phyloP scores from a whole-genome alignment of 2,888 invertebrate species.

The Timema podura region DNA sequence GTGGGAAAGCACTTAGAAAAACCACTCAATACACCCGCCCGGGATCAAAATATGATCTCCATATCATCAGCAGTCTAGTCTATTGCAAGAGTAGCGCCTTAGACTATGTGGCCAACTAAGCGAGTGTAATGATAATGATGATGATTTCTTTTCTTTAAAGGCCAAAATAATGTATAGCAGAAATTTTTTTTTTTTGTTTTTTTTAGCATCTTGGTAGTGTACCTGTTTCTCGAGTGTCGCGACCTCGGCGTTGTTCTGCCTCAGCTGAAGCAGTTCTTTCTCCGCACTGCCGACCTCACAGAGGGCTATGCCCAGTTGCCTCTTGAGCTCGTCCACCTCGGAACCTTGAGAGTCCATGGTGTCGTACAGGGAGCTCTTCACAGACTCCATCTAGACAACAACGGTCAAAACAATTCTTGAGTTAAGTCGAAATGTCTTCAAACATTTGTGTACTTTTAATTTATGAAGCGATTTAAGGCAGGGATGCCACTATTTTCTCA shows the following conservation, averaged over 20 bases:
- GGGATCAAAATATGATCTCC: too few relatives aligned
- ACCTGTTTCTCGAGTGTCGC: conserved; percentile 62
- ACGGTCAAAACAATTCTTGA: too few relatives aligned
- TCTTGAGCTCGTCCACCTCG: conserved; percentile 66
- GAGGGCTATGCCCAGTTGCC: conserved; percentile 60
- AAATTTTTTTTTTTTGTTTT: not conserved
- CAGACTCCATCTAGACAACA: conserved; percentile 24
- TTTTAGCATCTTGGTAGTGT: not conserved
- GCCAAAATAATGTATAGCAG: not conserved
- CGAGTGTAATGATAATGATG: not conserved
- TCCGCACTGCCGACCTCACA: conserved; percentile 63
- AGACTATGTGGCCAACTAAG: not conserved
- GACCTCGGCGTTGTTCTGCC: conserved; percentile 66
- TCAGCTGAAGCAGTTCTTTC: conserved; percentile 66
- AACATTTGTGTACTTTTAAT: too few relatives aligned
- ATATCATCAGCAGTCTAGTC: too few relatives aligned
- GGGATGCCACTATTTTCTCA: too few relatives aligned
- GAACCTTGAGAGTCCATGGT: conserved; percentile 60
- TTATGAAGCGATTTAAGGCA: too few relatives aligned
- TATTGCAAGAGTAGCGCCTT: too few relatives aligned
- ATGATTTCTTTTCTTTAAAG: not conserved
- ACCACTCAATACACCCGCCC: too few relatives aligned
- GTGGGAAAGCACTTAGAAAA: too few relatives aligned
- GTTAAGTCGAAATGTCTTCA: too few relatives aligned
- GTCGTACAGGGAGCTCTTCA: conserved; percentile 41